Base-by-base conservation (phyloP, 1,140 invertebrate genomes). In the Diorhabda carinulata region DNA sequence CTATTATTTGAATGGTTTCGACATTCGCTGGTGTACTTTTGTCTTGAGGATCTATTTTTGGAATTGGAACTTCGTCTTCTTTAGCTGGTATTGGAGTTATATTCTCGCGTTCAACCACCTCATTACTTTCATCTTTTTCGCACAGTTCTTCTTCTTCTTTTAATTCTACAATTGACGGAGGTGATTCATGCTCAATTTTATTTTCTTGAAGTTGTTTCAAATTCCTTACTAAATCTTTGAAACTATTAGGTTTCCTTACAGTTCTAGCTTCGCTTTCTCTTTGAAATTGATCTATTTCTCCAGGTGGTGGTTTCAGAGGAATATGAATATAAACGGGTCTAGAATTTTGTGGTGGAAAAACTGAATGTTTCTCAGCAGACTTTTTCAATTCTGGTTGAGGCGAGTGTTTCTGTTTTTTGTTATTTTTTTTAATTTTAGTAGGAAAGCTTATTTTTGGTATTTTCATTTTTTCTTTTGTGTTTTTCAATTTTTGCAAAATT, bases 281-380 rank as follows among this genome's bases (percentile, higher is more conserved):
- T 59, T 67, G 40, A 57, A 65, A 57, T 57, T 71, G 56, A 10
- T 66, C 64, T 8, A 25, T 5, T 66, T 68, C 70, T 6, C 79
- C 80, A 3, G 75, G 72, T 3, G 77, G 79, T 57, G 79, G 80
- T 71, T 79, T 80, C 57, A 81, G 57, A 5, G 80, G 80, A 69
- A 81, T 81, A 61, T 80, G 76, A 64, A 81, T 81, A 64, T 80
- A 80, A 42, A 78, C 71, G n/a, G 79, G 79, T 59, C 73, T 64
- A 8, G 9, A 42, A 43, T 69, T 58, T n/a, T 52, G 4, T 52
- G n/a, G 47, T 3, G 6, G 3, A 52, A 8, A n/a, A 8, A 52
- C 4, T 6, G 47, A n/a, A 3, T 52, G 25, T 69, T 70, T 69
- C 2, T 57, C 52, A 10, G 60, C n/a, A 52, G 44, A 57, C 40